Evolutionary conservation across 2,888 invertebrate genomes (phyloP), one percentile per base, ranked within the genome.

Genomic region (Linhomoeus sp.): DNA sequence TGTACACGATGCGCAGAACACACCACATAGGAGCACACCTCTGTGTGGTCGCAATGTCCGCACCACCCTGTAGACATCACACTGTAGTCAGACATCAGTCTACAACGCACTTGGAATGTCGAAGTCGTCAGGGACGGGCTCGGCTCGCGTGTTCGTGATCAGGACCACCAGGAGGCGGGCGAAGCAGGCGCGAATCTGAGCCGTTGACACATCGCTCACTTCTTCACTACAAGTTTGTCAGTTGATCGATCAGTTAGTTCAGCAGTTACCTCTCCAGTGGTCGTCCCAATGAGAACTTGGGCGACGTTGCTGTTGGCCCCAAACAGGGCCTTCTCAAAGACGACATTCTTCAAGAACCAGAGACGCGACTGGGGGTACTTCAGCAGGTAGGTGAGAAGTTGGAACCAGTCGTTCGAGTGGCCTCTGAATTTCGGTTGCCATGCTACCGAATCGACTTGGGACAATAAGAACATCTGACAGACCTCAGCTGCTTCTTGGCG

Each of bases 401-500:
- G 38, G 38, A 38, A 7, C 38, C 38, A 38, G n/a, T 38, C 38
- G 38, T 7, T 7, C 5, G 38, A 17, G 9, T 38, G n/a, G 38
- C 38, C 38, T n/a, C n/a, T n/a, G n/a, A n/a, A n/a, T n/a, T n/a
- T n/a, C n/a, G n/a, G n/a, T n/a, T n/a, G n/a, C n/a, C n/a, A n/a
- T n/a, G n/a, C n/a, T n/a, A n/a, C n/a, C n/a, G n/a, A n/a, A n/a
- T n/a, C n/a, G n/a, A n/a, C n/a, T n/a, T n/a, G n/a, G n/a, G n/a
- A n/a, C n/a, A n/a, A n/a, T n/a, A n/a, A n/a, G n/a, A n/a, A n/a
- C n/a, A n/a, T n/a, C n/a, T n/a, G n/a, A n/a, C n/a, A n/a, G n/a
- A n/a, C 68, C 69, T 77, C 49, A 92, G 70, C 20, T 82, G 79
- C 72, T 92, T 92, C 70, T 92, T 92, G 42, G 90, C 88, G 62